Evolutionary conservation across 2,113 vertebrate genomes (phyloP).

Genomic region (Lophochroa leadbeateri): DNA sequence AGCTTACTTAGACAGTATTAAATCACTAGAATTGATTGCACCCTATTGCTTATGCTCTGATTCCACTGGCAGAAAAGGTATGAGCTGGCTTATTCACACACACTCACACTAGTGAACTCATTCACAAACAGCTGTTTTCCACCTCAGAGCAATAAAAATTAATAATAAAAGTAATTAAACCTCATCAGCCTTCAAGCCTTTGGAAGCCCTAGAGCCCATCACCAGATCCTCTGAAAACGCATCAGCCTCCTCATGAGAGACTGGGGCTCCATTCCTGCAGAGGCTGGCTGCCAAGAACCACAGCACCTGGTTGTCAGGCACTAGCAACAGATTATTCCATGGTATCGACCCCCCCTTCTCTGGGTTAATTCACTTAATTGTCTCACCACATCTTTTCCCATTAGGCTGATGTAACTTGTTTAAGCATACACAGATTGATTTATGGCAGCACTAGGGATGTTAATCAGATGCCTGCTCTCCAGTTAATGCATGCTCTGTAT

Average conservation of each 20-base stretch:
- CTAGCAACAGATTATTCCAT: constrained; percentile 29
- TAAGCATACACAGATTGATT: constrained; percentile 60
- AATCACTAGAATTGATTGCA: constrained; percentile 27
- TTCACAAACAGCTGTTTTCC: neutral
- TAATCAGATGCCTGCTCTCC: constrained; percentile 44
- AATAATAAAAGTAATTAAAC: constrained; percentile 62
- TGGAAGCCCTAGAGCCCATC: neutral
- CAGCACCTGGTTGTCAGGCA: neutral
- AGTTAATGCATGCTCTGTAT: neutral
- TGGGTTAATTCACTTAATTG: constrained; percentile 73
- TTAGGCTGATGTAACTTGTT: constrained; percentile 54
- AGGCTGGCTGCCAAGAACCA: neutral
- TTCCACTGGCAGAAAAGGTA: neutral
- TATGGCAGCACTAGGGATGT: constrained; percentile 17
- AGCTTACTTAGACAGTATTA: constrained; percentile 12
- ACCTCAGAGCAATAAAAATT: constrained; percentile 5
- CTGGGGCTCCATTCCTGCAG: neutral
- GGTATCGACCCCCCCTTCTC: constrained; percentile 14
- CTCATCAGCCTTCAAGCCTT: neutral
- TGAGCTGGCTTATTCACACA: neutral
- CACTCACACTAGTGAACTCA: neutral
- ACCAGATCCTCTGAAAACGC: constrained; percentile 1
- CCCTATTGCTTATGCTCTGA: neutral
- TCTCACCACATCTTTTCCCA: constrained; percentile 60
- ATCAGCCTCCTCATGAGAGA: neutral